phyloP scores from a whole-genome alignment of 2,888 invertebrate genomes.

The Drosophila mulleri region DNA sequence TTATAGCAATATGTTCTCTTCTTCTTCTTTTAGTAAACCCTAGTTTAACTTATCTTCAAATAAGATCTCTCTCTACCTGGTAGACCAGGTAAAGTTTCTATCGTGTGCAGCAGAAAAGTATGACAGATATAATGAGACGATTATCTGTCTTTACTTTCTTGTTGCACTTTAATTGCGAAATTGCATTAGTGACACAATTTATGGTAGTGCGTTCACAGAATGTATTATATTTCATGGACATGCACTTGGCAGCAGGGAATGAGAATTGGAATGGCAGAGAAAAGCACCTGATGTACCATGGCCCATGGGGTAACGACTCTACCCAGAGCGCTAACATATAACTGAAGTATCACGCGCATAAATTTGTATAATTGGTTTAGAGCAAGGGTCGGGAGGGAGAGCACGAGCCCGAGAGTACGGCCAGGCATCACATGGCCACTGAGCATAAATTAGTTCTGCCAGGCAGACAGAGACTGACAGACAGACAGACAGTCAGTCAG shows the following conservation, averaged over 20 bases:
- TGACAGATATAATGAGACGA: constrained; percentile 14
- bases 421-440: not conserved
- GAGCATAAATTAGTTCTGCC: constrained; percentile 57
- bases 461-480: not conserved
- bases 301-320: not conserved
- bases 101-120: constrained; percentile 16
- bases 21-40: not conserved
- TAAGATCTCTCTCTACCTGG: not conserved
- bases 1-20: not conserved
- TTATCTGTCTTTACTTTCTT: constrained; percentile 44
- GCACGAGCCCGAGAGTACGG: not conserved
- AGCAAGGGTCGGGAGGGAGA: constrained; percentile 4
- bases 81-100: not conserved
- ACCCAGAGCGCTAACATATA: constrained; percentile 1
- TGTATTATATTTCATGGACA: constrained; percentile 44
- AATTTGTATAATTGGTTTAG: constrained; percentile 52
- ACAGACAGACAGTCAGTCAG: not conserved
- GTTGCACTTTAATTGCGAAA: constrained; percentile 49
- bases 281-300: constrained; percentile 28
- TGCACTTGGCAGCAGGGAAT: constrained; percentile 49
- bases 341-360: constrained; percentile 34
- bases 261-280: not conserved
- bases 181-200: constrained; percentile 64
- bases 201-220: constrained; percentile 52
- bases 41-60: not conserved